Evolutionary conservation across 2,888 invertebrate genomes (phyloP), one percentile per base, ranked within the genome.

Genomic region (Cephus nigrinus): DNA sequence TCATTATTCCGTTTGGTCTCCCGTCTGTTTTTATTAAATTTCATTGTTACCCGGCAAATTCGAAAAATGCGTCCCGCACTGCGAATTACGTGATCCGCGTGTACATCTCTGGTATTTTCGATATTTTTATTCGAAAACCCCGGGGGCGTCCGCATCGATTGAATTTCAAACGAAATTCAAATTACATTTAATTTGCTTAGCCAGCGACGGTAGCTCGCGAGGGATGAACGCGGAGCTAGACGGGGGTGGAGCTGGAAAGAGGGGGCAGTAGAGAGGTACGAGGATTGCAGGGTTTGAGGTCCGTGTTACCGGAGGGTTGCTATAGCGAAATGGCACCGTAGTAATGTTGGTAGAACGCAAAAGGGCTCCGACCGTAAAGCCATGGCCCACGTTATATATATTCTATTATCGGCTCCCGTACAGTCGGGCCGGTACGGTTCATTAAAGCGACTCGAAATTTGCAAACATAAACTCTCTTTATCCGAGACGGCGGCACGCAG

Each of bases 91-190:
- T 55, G 55, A 55, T 55, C 71, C 71, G 71, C 71, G 71, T 12
- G 71, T 71, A 71, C 33, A 31, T 9, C 11, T 23, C 12, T 9
- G 71, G 71, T 31, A 71, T 71, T 71, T 71, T 71, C 75, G 72
- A 78, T 71, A 78, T 78, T 78, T 76, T 32, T 55, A 71, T 72
- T 71, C 31, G 40, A 71, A 68, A 78, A 35, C 73, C 34, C 30
- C 33, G 76, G 68, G 34, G 32, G 72, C 79, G 75, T 23, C 32
- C 15, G 78, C 82, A 84, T 89, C 88, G 90, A 90, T 90, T 90
- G 89, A 89, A 90, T 90, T 89, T 88, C 89, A 89, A 90, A 88
- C 88, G 88, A 89, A 89, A 89, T 90, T 89, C 88, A 90, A 90
- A 90, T 90, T 88, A 88, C 87, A 86, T 86, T 88, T 89, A 90